These are phyloP conservation scores for Danionella cerebrum DNA, from an alignment of 2,113 vertebrate species.

Conservation along the genomic window DNA sequence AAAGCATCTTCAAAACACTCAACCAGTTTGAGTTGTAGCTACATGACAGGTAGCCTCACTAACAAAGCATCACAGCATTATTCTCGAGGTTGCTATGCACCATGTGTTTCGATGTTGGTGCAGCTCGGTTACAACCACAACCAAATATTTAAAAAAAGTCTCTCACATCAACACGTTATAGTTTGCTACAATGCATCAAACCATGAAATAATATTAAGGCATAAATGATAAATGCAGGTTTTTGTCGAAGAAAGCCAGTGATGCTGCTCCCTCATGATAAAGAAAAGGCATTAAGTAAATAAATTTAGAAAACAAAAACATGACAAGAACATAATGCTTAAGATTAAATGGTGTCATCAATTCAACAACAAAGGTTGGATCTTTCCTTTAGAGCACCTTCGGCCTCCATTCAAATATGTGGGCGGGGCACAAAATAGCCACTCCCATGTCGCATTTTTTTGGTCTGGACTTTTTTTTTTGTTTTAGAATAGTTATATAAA, in stretches of 20 bases:
- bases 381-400: conserved; percentile 39
- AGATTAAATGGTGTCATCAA: conserved; percentile 44
- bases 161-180: conserved; percentile 23
- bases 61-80: conserved; percentile 46
- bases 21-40: conserved; percentile 47
- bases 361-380: conserved; percentile 39
- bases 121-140: conserved; percentile 14
- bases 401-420: conserved; percentile 21
- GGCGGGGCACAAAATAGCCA: conserved; percentile 31
- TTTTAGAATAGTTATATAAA: conserved; percentile 63
- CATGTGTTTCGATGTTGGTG: conserved; percentile 32
- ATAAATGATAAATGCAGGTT: conserved; percentile 65
- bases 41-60: conserved; percentile 50
- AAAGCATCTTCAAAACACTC: conserved; percentile 65
- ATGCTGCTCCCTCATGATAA: conserved; percentile 61
- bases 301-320: conserved; percentile 53
- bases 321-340: conserved; percentile 12
- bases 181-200: conserved; percentile 65
- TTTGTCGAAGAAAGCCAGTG: conserved; percentile 68
- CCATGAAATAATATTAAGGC: conserved; percentile 66
- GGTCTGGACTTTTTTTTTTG: conserved; percentile 67
- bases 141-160: conserved; percentile 1
- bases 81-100: conserved; percentile 54
- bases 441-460: conserved; percentile 64
- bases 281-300: conserved; percentile 62